Evolutionary conservation across 2,113 vertebrate species (phyloP).

Genomic region (Anarhynchus alexandrinus): DNA sequence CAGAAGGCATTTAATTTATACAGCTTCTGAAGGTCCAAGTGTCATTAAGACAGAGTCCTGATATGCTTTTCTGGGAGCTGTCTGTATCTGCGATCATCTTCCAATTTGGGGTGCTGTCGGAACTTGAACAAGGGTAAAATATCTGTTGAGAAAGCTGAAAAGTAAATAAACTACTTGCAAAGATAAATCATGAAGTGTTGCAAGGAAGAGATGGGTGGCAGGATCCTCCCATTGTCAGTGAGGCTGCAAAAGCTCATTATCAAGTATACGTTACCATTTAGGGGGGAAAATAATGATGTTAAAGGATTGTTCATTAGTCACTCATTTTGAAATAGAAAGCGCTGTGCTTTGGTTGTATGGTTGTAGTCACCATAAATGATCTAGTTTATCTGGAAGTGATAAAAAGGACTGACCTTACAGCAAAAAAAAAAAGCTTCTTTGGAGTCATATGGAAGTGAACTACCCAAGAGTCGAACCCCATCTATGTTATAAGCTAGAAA

Average conservation of each 20-base stretch:
- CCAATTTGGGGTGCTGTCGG: neutral
- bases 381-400: neutral
- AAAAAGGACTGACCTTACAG: neutral
- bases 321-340: neutral
- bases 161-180: neutral
- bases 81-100: neutral
- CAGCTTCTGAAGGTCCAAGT: neutral
- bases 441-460: neutral
- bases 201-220: neutral
- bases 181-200: neutral
- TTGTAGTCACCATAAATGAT: neutral
- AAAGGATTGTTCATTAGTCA: neutral
- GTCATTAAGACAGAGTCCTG: neutral
- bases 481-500: neutral
- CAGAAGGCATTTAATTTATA: neutral
- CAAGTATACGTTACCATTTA: neutral
- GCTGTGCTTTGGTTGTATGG: no score
- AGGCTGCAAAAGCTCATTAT: neutral
- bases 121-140: neutral
- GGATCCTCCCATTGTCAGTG: neutral
- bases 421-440: neutral
- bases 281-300: neutral
- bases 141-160: neutral
- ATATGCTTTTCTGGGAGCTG: neutral
- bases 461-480: neutral